phyloP scores from a whole-genome alignment of 2,797 vertebrate species.

The Ambastaia sidthimunki region DNA sequence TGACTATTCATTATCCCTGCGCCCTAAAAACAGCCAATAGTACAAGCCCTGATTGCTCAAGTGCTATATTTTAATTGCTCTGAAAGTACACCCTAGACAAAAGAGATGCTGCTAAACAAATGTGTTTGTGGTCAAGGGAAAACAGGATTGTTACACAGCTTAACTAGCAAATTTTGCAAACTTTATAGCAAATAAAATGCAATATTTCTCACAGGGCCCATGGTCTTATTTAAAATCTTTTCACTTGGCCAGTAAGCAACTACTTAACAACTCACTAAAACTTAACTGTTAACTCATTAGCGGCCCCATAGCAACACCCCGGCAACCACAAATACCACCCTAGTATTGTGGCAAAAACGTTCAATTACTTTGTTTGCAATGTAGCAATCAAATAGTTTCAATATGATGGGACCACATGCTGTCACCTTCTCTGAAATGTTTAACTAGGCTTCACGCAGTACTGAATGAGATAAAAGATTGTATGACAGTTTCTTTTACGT shows the following conservation, averaged over 20 bases:
- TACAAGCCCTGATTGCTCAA: slow-evolving; percentile 66
- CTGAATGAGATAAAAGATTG: slow-evolving; percentile 7
- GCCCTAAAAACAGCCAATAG: slow-evolving; percentile 59
- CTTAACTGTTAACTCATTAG: background rate
- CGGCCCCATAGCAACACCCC: too few relatives aligned
- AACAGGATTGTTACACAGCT: slow-evolving; percentile 48
- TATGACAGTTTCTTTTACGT: slow-evolving; percentile 24
- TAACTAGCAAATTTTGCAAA: background rate
- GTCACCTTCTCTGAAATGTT: background rate
- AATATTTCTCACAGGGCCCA: background rate
- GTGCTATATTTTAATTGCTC: slow-evolving; percentile 64
- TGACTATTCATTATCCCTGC: slow-evolving; percentile 67
- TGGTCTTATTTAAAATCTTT: background rate
- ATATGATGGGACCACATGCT: too few relatives aligned
- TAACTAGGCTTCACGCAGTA: background rate
- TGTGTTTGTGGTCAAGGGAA: slow-evolving; percentile 61
- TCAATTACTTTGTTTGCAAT: too few relatives aligned
- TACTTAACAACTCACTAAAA: background rate
- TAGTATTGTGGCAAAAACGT: background rate
- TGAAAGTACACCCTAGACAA: slow-evolving; percentile 68
- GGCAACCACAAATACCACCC: background rate
- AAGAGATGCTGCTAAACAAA: slow-evolving; percentile 66
- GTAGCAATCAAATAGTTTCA: too few relatives aligned
- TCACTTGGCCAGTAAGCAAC: background rate
- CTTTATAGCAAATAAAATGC: background rate